Conservation (phyloP, 2,113 vertebrate genomes). For the Rhombomys opimus region DNA sequence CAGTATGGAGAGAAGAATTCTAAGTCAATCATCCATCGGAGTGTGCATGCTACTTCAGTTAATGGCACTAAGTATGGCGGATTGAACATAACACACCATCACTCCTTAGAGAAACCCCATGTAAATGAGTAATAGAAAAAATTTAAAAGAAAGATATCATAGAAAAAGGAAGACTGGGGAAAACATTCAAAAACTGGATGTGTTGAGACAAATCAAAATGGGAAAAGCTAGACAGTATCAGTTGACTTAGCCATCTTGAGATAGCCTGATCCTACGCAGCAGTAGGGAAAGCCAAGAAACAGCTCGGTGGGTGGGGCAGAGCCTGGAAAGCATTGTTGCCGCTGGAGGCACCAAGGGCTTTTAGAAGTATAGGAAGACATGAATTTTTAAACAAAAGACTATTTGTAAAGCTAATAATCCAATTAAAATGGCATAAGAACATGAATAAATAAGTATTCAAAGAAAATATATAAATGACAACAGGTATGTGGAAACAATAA, state of each 20-base stretch:
- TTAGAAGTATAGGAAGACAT: neutral
- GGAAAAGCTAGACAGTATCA: neutral
- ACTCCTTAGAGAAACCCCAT: neutral
- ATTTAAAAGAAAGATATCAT: neutral
- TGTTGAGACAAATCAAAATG: conserved; percentile 31
- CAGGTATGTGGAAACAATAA: neutral
- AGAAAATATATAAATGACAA: neutral
- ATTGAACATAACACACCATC: neutral
- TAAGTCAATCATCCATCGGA: neutral
- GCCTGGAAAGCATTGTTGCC: neutral
- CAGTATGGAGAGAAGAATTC: neutral
- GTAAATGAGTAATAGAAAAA: neutral
- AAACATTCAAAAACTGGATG: neutral
- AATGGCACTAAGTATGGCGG: neutral
- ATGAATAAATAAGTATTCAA: neutral
- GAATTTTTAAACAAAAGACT: neutral
- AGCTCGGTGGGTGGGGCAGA: neutral
- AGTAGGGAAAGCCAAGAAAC: neutral
- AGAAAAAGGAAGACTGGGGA: neutral
- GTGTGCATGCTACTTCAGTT: neutral
- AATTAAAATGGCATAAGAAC: neutral
- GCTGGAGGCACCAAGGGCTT: neutral
- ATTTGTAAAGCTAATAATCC: neutral
- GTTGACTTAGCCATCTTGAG: neutral
- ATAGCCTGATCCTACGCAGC: neutral